A percentile compares a stretch with the other conserved stretches of the same genome.
phyloP scores from a whole-genome alignment of 2,888 invertebrate species.

The Cybosia mesomella region DNA sequence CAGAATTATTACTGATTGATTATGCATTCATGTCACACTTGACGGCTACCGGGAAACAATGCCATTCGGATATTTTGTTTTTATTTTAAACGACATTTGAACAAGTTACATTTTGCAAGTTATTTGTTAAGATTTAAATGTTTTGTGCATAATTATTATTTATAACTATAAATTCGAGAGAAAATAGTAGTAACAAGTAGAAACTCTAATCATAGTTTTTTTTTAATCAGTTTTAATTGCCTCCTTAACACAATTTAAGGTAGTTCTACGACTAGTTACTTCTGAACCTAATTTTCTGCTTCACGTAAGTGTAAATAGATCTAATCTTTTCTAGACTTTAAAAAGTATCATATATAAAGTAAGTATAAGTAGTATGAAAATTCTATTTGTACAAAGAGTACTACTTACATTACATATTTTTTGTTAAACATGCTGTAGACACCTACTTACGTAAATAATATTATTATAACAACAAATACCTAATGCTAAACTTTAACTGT shows the following conservation, averaged over 20 bases:
- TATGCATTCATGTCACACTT: constrained; percentile 82
- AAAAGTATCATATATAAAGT: background rate
- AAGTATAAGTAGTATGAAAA: background rate
- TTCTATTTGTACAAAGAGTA: background rate
- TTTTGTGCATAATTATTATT: background rate
- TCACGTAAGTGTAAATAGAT: too few species aligned
- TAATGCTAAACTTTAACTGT: constrained; percentile 26
- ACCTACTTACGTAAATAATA: background rate
- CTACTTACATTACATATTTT: background rate
- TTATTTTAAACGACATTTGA: constrained; percentile 8
- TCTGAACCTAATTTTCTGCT: too few species aligned
- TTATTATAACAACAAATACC: constrained; percentile 12
- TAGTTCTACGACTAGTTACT: too few species aligned
- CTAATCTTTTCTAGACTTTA: background rate
- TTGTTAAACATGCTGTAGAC: background rate
- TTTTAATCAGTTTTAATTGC: too few species aligned
- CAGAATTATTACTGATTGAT: constrained; percentile 85
- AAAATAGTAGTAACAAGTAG: too few species aligned
- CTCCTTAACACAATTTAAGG: too few species aligned
- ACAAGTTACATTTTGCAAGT: background rate
- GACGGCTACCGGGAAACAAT: constrained; percentile 71
- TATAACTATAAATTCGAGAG: background rate
- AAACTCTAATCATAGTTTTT: too few species aligned
- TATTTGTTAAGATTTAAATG: background rate
- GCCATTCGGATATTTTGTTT: constrained; percentile 42